Base-by-base conservation (phyloP, 92 coral and sea anemone species). In the Zoanthus gigantus region DNA sequence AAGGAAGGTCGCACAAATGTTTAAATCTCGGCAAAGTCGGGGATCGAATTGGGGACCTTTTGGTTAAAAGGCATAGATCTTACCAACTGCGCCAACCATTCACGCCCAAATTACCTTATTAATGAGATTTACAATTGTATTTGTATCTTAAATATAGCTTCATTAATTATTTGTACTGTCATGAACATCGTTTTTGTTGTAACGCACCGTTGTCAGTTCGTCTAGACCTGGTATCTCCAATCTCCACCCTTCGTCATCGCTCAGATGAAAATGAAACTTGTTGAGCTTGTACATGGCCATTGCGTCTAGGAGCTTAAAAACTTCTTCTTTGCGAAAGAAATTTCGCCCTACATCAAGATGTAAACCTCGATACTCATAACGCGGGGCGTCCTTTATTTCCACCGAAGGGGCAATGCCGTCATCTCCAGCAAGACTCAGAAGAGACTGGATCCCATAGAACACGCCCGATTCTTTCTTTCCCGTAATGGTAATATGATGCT, bases 191-290 rank as follows among this genome's bases (percentile, higher is more conserved):
- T 15, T 15, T 15, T 60, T 14, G 18, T 60, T 17, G 17, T 60
- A 63, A 68, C 92, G 57, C 9, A 91, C 93, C 95, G 78, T 86
- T 11, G 95, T 96, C 17, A 96, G 83, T 76, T 94, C 98, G 31
- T 94, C 93, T 53, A 96, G 91, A 83, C 96, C 98, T 28, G 98
- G 98, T 14, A 96, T 94, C 82, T 96, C 94, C 57, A 96, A 90
- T 30, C 98, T 94, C 98, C 98, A 96, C 5, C 98, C 98, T 78
- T 96, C 98, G 67, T 96, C 98, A 50, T 96, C 98, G 63, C 96
- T 91, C 92, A 96, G 83, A 63, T 96, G 98, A 17, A 96, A 89
- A 75, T 96, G 98, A 45, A 96, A 90, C 37, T 96, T 96, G 94
- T 96, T 96, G 78, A 96, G 65, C 87, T 96, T 96, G 90, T 94